A percentile compares a stretch with the other conserved stretches of the same genome.
phyloP scores from a whole-genome alignment of 2,888 invertebrate species.

The Erpobdella octoculata region DNA sequence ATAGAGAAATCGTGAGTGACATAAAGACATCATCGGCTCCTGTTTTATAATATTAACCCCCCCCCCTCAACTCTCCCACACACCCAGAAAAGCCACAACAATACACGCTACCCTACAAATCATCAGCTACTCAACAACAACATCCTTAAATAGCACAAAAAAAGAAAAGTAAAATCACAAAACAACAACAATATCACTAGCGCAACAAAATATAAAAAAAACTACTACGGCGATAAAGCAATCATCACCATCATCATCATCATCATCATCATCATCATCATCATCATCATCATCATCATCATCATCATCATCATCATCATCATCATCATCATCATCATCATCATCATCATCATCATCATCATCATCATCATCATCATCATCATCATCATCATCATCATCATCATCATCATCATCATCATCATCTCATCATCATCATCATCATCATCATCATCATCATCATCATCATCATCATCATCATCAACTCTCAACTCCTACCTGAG shows the following conservation, averaged over 20 bases:
- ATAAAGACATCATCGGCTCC: too few relatives aligned
- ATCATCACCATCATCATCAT: conserved; percentile 25
- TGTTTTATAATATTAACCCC: too few relatives aligned
- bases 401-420: conserved; percentile 29
- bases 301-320: conserved; percentile 29
- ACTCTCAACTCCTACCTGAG: neutral
- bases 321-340: conserved; percentile 29
- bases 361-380: conserved; percentile 27
- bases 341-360: conserved; percentile 28
- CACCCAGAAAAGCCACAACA: too few relatives aligned
- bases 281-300: conserved; percentile 13
- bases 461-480: conserved; percentile 30
- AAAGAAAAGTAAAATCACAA: too few relatives aligned
- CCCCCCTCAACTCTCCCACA: too few relatives aligned
- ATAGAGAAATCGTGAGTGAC: too few relatives aligned
- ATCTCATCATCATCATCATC: conserved; percentile 26
- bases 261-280: neutral
- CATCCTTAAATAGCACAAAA: too few relatives aligned
- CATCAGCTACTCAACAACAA: too few relatives aligned
- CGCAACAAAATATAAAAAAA: neutral
- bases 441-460: conserved; percentile 29
- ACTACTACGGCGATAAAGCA: conserved; percentile 6
- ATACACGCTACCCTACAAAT: too few relatives aligned
- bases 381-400: conserved; percentile 27
- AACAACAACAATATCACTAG: too few relatives aligned